Evolutionary conservation across 2,888 invertebrate genomes (phyloP).

Genomic region (Heliconius sara): DNA sequence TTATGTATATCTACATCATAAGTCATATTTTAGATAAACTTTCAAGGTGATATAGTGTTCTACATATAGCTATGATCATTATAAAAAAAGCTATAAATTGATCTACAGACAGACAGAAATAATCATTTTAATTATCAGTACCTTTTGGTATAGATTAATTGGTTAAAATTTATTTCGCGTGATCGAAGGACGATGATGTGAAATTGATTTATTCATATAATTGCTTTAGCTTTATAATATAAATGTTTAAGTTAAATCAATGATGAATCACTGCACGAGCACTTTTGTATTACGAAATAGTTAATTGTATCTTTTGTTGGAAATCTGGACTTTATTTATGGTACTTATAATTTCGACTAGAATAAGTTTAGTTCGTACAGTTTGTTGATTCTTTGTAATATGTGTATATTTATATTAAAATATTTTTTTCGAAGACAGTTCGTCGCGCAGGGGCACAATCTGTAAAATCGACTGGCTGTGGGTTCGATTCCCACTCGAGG

Average conservation of each 20-base stretch:
- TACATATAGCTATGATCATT: not conserved
- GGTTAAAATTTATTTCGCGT: conserved; percentile 35
- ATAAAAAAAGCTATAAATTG: not conserved
- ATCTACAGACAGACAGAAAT: not conserved
- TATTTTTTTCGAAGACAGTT: too few species aligned
- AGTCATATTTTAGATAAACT: too few species aligned
- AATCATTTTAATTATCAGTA: not conserved
- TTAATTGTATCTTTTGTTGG: conserved; percentile 19
- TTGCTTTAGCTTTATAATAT: conserved; percentile 25
- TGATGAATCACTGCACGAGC: conserved; percentile 18
- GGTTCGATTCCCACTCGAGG: too few species aligned
- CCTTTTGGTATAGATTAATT: not conserved
- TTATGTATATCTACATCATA: too few species aligned
- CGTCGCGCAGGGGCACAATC: too few species aligned
- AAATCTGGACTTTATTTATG: not conserved
- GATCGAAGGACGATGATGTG: conserved; percentile 42
- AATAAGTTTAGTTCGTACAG: too few species aligned
- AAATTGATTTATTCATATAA: conserved; percentile 32
- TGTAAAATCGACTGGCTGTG: too few species aligned
- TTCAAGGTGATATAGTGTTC: too few species aligned
- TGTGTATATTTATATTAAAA: too few species aligned
- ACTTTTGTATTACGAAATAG: conserved; percentile 21
- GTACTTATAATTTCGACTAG: not conserved
- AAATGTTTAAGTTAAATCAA: conserved; percentile 13
- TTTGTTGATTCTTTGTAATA: not conserved